phyloP scores from a whole-genome alignment of 2,888 invertebrate genomes.

The Rhabditoides inermis region DNA sequence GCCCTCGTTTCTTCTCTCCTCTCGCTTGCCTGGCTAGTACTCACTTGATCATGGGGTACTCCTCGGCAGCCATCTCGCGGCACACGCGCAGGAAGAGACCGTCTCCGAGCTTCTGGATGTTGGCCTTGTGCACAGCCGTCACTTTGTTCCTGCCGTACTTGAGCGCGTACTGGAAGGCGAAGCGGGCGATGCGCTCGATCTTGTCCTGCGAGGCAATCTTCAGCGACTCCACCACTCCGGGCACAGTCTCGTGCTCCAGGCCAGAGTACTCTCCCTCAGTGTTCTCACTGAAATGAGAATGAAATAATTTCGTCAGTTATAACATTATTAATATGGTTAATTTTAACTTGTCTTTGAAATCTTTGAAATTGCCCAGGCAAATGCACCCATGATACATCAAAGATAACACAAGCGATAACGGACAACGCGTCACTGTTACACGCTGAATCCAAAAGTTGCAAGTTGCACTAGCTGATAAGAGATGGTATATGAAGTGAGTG shows the following conservation, averaged over 20 bases:
- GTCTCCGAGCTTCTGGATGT: conserved; percentile 93
- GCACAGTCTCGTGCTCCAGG: conserved; percentile 87
- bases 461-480: too few species aligned
- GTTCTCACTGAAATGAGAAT: conserved; percentile 88
- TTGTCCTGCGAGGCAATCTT: conserved; percentile 64
- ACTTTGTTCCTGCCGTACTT: conserved; percentile 70
- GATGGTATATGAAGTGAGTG: too few species aligned
- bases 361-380: too few species aligned
- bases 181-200: conserved; percentile 80
- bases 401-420: too few species aligned
- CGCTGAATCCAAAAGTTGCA: too few species aligned
- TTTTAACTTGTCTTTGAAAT: too few species aligned
- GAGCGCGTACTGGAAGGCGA: conserved; percentile 85
- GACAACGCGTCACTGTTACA: too few species aligned
- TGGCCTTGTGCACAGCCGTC: conserved; percentile 95
- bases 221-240: conserved; percentile 88
- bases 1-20: too few species aligned
- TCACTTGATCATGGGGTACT: conserved; percentile 81
- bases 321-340: too few species aligned
- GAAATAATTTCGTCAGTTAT: too few species aligned
- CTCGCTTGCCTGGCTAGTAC: too few species aligned
- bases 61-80: conserved; percentile 62
- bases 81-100: conserved; percentile 86
- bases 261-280: conserved; percentile 97
- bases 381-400: too few species aligned